Evolutionary conservation across 2,113 vertebrate species (phyloP).

Genomic region (Scortum barcoo): DNA sequence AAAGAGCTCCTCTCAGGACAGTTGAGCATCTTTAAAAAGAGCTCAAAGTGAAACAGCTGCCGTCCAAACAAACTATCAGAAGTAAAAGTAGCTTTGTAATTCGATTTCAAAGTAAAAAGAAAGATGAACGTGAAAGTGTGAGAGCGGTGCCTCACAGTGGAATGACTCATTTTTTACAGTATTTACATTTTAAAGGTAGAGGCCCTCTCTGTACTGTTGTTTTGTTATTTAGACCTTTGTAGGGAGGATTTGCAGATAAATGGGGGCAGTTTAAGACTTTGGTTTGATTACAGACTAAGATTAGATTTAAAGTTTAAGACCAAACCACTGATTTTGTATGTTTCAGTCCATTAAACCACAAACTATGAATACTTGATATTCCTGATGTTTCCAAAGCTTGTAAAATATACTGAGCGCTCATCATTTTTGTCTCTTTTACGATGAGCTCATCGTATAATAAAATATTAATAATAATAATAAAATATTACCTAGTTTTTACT

Average conservation of each 20-base stretch:
- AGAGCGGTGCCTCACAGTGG: conserved; percentile 8
- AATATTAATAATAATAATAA: too few species aligned
- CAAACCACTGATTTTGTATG: not conserved
- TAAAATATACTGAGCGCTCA: too few species aligned
- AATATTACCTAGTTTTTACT: too few species aligned
- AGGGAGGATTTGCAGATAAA: not conserved
- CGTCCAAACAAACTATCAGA: not conserved
- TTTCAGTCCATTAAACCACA: not conserved
- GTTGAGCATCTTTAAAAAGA: too few species aligned
- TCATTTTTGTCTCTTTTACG: too few species aligned
- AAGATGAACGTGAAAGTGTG: not conserved
- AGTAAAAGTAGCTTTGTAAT: not conserved
- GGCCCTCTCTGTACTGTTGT: not conserved
- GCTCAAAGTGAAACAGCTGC: not conserved
- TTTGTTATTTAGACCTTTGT: not conserved
- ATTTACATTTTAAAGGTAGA: not conserved
- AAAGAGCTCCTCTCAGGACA: not conserved
- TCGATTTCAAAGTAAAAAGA: conserved; percentile 6
- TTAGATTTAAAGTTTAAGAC: not conserved
- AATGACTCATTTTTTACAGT: not conserved
- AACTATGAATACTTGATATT: not conserved
- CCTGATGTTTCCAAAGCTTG: not conserved
- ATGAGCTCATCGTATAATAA: too few species aligned
- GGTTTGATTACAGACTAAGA: not conserved
- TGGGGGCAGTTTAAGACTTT: not conserved